Evolutionary conservation across 2,113 vertebrate species (phyloP).

Genomic region (Erinaceus europaeus): DNA sequence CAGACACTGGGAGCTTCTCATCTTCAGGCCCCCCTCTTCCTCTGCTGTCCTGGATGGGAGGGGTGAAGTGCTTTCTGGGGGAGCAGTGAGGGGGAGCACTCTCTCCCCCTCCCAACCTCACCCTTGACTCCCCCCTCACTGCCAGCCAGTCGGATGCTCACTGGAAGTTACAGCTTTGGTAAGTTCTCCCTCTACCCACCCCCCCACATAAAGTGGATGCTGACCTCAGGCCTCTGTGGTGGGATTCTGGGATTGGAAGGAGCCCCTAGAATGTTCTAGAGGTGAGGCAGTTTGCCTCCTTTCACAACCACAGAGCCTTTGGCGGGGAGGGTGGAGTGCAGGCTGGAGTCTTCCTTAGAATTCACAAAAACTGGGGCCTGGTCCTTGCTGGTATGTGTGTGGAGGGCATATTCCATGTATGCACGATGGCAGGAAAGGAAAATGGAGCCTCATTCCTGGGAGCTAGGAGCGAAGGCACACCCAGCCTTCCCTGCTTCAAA

Average conservation of each 20-base stretch:
- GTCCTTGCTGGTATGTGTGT: too few species aligned
- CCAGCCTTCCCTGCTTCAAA: too few species aligned
- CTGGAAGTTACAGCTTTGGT: constrained; percentile 91
- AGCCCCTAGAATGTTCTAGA: neutral
- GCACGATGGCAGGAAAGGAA: too few species aligned
- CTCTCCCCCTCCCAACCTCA: constrained; percentile 19
- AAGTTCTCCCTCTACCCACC: constrained; percentile 54
- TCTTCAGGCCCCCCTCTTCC: neutral
- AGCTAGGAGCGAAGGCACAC: too few species aligned
- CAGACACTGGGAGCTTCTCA: neutral
- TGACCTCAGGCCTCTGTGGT: neutral
- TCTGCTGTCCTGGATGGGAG: neutral
- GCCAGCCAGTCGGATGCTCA: constrained; percentile 89
- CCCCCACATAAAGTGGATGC: neutral
- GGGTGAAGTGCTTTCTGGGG: neutral
- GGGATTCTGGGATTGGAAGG: neutral
- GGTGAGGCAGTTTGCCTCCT: neutral
- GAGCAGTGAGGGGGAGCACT: neutral
- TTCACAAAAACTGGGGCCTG: too few species aligned
- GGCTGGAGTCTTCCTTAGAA: too few species aligned
- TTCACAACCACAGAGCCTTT: neutral
- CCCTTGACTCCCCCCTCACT: constrained; percentile 45
- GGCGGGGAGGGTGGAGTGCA: neutral
- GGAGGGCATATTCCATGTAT: too few species aligned
- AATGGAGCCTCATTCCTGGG: too few species aligned